A percentile compares a stretch with the other conserved stretches of the same genome.
These are phyloP conservation scores for Lacanobia oleracea DNA, from an alignment of 2,888 invertebrate species.

Conservation along the genomic window DNA sequence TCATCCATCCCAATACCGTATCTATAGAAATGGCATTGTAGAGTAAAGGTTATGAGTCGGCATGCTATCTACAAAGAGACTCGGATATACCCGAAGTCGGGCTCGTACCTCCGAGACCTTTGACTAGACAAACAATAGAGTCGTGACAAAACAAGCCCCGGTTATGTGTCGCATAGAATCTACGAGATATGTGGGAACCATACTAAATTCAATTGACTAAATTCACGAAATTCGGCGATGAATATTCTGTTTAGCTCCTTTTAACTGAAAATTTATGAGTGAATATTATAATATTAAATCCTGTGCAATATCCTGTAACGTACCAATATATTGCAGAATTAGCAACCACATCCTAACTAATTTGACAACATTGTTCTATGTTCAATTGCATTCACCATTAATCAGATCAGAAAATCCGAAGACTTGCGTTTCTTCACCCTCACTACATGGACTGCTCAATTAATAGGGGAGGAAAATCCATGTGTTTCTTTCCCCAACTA, in stretches of 20 bases:
- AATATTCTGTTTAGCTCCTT: constrained; percentile 2
- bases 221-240: constrained; percentile 20
- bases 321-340: constrained; percentile 6
- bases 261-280: neutral
- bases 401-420: neutral
- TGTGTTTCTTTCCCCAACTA: constrained; percentile 2
- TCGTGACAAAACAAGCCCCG: constrained; percentile 40
- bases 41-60: constrained; percentile 18
- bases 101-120: constrained; percentile 39
- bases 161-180: constrained; percentile 10
- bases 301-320: too few species aligned
- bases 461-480: constrained; percentile 1
- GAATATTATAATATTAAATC: too few species aligned
- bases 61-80: constrained; percentile 41
- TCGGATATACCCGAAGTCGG: constrained; percentile 20
- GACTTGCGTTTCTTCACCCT: constrained; percentile 16
- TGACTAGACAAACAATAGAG: constrained; percentile 51
- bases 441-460: constrained; percentile 25
- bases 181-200: constrained; percentile 17
- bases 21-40: neutral
- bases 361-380: constrained; percentile 19
- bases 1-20: neutral
- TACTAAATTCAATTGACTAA: constrained; percentile 31
- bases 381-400: constrained; percentile 20
- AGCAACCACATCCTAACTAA: constrained; percentile 27